Base-by-base conservation (phyloP, 2,888 invertebrate genomes). In the Drosophila pseudotakahashii region DNA sequence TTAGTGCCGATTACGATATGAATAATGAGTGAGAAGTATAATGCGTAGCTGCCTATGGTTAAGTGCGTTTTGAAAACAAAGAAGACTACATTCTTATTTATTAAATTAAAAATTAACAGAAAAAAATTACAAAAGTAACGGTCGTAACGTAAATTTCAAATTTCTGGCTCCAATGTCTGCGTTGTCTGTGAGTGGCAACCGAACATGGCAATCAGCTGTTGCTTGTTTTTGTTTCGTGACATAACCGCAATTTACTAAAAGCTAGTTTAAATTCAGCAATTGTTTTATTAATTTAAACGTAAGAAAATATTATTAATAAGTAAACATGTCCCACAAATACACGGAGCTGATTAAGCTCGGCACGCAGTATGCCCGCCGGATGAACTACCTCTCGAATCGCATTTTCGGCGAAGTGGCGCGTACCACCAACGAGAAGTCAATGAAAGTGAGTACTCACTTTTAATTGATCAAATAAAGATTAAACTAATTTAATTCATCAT, bases 321-420 rank as follows among this genome's bases (percentile, higher is more conserved):
- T 42, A 32, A 51, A 58, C 57, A 90, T 97, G 97, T 91, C 94
- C 0, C 72, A 81, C 13, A 95, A 94, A 91, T 97, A 97, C 88
- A 92, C 93, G 0, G 93, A 95, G 70, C 92, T 97, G 45, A 93
- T 95, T 10, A 95, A 95, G 79, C 93, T 94, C 36, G 93, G 94
- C 0, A 96, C 97, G 0, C 95, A 94, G 85, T 98, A 98, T 91
- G 96, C 97, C 0, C 94, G 93, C 3, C 94, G 97, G 48, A 98
- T 98, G 97, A 95, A 95, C 78, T 94, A 95, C 47, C 93, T 98
- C 14, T 97, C 97, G 30, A 96, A 97, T 84, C 93, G 96, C 78
- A 98, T 98, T 82, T 98, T 98, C 90, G 96, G 96, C 0, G 98
- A 98, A 92, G 96, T 97, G 1, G 94, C 95, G 0, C 94, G 96